phyloP scores from a whole-genome alignment of 2,113 vertebrate genomes.

The Sebastes schlegelii region DNA sequence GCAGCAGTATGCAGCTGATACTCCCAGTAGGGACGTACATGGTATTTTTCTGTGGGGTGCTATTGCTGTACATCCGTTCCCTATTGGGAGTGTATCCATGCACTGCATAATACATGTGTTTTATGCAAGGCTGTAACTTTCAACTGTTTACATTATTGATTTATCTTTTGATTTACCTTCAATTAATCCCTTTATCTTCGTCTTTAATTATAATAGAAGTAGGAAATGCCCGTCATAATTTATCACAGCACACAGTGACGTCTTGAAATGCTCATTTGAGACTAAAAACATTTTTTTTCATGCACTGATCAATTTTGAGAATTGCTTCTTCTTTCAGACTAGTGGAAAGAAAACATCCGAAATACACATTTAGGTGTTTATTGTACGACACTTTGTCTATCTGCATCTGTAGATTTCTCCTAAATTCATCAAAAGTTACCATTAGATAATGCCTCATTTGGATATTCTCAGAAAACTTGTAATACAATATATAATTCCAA shows the following conservation, averaged over 20 bases:
- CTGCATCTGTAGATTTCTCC: too few species aligned
- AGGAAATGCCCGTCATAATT: not conserved
- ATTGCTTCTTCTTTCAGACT: too few species aligned
- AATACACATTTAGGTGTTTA: too few species aligned
- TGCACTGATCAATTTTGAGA: too few species aligned
- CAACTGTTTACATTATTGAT: not conserved
- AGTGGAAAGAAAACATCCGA: too few species aligned
- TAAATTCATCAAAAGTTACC: too few species aligned
- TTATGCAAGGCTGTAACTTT: not conserved
- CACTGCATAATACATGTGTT: not conserved
- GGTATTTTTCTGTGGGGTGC: not conserved
- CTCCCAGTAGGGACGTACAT: not conserved
- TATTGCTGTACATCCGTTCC: not conserved
- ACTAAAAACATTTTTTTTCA: too few species aligned
- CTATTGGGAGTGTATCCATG: not conserved
- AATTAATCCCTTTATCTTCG: not conserved
- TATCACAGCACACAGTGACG: not conserved
- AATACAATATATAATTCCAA: too few species aligned
- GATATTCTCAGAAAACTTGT: too few species aligned
- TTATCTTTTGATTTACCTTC: not conserved
- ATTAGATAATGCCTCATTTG: too few species aligned
- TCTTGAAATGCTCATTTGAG: not conserved
- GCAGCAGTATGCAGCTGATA: not conserved
- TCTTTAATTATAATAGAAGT: not conserved
- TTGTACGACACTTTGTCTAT: too few species aligned